These are phyloP conservation scores for Akabosia matsudoensis DNA, from an alignment of 1,140 invertebrate species.

Conservation along the genomic window DNA sequence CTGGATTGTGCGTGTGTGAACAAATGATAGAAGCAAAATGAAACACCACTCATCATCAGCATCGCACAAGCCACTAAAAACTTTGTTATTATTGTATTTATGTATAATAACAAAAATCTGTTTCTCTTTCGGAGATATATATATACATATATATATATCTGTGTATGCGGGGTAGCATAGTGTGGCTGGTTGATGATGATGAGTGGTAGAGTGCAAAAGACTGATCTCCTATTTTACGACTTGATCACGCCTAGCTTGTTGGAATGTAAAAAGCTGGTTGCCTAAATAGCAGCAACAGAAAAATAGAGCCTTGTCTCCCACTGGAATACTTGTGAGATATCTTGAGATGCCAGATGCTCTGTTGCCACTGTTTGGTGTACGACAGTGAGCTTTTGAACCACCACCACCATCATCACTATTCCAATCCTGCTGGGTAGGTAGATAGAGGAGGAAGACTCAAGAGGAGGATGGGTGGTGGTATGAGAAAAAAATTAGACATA, in stretches of 20 bases:
- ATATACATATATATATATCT: too few relatives aligned
- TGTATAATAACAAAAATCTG: background rate
- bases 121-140: background rate
- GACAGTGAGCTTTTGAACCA: background rate
- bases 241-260: conserved; percentile 44
- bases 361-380: background rate
- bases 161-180: too few relatives aligned
- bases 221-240: conserved; percentile 48
- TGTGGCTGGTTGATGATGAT: background rate
- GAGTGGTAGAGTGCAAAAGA: conserved; percentile 8
- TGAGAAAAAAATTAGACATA: background rate
- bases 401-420: background rate
- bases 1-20: background rate
- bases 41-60: background rate
- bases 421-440: too few relatives aligned
- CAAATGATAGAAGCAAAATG: background rate
- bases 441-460: too few relatives aligned
- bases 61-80: background rate
- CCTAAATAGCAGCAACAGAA: background rate
- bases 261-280: background rate
- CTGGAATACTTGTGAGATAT: conserved; percentile 28
- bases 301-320: background rate
- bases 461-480: background rate
- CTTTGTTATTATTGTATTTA: conserved; percentile 1
- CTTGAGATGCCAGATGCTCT: conserved; percentile 41